These are phyloP conservation scores for Phalacrocorax brasilianus DNA, from an alignment of 2,113 vertebrate species.

Conservation along the genomic window DNA sequence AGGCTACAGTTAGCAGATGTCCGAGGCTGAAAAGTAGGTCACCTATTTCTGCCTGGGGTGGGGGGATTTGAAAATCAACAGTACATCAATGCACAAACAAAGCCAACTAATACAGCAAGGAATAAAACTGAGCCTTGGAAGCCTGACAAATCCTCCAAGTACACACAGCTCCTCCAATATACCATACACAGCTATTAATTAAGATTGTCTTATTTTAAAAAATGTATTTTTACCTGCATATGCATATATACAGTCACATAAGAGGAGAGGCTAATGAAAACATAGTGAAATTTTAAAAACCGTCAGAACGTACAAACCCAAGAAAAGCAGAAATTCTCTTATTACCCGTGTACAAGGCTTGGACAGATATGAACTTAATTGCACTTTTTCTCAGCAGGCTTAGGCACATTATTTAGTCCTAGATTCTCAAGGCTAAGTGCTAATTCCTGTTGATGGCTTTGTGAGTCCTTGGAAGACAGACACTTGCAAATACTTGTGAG, in stretches of 20 bases:
- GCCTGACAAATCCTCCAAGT: background rate
- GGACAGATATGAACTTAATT: background rate
- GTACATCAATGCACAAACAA: background rate
- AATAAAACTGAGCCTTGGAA: background rate
- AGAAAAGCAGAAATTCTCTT: background rate
- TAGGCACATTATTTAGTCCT: background rate
- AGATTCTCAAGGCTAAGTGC: background rate
- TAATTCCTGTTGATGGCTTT: background rate
- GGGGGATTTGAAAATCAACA: background rate
- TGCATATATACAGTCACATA: background rate
- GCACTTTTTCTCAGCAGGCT: background rate
- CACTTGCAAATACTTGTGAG: background rate
- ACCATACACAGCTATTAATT: background rate
- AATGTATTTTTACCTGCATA: background rate
- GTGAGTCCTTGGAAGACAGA: background rate
- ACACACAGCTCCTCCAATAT: background rate
- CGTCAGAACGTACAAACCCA: background rate
- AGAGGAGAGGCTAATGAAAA: background rate
- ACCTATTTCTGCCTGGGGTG: slow-evolving; percentile 34
- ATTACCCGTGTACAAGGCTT: background rate
- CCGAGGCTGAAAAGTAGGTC: slow-evolving; percentile 63
- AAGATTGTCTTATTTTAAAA: background rate
- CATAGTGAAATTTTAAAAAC: background rate
- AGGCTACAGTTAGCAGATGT: slow-evolving; percentile 52
- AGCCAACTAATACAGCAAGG: background rate